phyloP scores from a whole-genome alignment of 2,113 vertebrate species.

The Atrichornis clamosus region DNA sequence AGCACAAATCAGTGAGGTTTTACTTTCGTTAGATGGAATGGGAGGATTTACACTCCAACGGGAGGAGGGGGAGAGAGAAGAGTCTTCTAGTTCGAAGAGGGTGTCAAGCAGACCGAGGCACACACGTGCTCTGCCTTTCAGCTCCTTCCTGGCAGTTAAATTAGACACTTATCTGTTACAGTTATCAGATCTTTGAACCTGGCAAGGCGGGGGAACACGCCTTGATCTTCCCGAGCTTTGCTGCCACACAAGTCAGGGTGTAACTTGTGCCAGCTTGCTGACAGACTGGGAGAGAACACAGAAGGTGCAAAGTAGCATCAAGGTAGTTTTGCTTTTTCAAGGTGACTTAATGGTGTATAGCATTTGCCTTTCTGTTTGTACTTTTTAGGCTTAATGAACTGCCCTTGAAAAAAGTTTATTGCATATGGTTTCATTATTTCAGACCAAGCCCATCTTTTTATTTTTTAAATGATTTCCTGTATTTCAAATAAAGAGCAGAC shows the following conservation, averaged over 20 bases:
- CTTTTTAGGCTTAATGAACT: not conserved
- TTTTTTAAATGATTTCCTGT: not conserved
- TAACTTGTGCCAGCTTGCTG: constrained; percentile 1
- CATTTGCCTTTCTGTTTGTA: not conserved
- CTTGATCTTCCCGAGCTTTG: not conserved
- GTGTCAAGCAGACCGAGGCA: not conserved
- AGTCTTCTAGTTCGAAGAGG: not conserved
- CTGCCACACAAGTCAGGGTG: not conserved
- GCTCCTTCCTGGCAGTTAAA: not conserved
- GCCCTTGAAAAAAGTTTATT: not conserved
- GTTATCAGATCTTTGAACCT: not conserved
- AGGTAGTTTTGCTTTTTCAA: not conserved
- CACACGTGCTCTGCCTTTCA: not conserved
- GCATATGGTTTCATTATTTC: not conserved
- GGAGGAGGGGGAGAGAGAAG: not conserved
- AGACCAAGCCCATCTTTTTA: not conserved
- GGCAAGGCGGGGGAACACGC: not conserved
- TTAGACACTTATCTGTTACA: not conserved
- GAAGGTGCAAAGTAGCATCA: not conserved
- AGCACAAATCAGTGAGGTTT: not conserved
- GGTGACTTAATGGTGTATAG: not conserved
- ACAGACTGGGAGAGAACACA: not conserved
- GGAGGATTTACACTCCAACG: not conserved
- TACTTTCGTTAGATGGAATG: not conserved
- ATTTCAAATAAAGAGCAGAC: not conserved